A percentile compares a stretch with the other conserved stretches of the same genome.
Conservation (phyloP, 1,140 invertebrate genomes). For the Linepithema humile region DNA sequence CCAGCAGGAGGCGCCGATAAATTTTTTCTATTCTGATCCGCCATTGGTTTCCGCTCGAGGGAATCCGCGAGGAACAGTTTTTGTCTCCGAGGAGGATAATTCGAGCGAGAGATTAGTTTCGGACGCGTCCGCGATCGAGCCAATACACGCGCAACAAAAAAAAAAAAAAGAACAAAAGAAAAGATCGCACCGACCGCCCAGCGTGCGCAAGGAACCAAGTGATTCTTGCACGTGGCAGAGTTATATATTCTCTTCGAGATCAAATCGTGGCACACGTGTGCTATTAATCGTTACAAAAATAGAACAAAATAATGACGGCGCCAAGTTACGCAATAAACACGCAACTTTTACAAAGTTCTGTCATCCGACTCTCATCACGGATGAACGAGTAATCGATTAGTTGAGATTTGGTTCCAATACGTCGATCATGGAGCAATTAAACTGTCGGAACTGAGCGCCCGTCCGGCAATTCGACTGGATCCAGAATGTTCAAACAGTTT, state of each 20-base stretch:
- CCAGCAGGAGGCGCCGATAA: constrained; percentile 8
- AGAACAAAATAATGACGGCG: background rate
- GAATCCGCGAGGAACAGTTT: constrained; percentile 62
- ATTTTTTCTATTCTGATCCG: constrained; percentile 28
- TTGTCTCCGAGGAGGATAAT: constrained; percentile 64
- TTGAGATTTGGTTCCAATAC: background rate
- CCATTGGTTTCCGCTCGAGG: constrained; percentile 66
- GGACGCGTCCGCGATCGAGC: constrained; percentile 58
- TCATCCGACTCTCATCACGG: background rate
- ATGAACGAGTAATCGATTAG: constrained; percentile 21
- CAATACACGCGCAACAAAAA: too few species aligned
- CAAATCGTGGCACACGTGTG: background rate
- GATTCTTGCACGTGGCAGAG: constrained; percentile 51
- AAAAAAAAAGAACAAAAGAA: constrained; percentile 59
- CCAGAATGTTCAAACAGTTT: background rate
- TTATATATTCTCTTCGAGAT: background rate
- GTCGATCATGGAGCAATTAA: background rate
- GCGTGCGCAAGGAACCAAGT: constrained; percentile 41
- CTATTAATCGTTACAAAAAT: background rate
- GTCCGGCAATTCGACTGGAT: constrained; percentile 6
- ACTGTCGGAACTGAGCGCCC: background rate
- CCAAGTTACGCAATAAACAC: background rate
- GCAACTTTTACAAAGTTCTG: constrained; percentile 2
- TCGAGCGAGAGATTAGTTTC: constrained; percentile 58
- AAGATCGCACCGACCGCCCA: constrained; percentile 63